These are phyloP conservation scores for Chauna torquata DNA, from an alignment of 2,113 vertebrate species.

Conservation along the genomic window DNA sequence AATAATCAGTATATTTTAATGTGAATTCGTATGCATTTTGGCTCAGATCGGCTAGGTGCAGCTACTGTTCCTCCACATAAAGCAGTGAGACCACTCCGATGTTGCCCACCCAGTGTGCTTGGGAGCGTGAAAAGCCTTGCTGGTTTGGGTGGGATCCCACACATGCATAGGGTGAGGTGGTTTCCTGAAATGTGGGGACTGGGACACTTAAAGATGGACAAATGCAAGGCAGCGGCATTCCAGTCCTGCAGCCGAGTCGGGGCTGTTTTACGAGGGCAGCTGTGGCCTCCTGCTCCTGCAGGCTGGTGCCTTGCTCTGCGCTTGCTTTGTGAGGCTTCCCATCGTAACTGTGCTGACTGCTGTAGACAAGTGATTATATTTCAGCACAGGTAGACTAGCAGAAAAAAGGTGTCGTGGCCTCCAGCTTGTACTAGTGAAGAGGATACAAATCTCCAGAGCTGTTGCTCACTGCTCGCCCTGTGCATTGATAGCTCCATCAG, in stretches of 20 bases:
- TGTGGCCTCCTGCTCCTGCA: neutral
- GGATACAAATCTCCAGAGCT: neutral
- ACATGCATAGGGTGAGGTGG: neutral
- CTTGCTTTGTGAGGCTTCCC: neutral
- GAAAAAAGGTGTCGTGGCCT: neutral
- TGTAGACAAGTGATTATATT: neutral
- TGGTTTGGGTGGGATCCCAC: neutral
- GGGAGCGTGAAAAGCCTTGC: neutral
- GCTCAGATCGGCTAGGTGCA: neutral
- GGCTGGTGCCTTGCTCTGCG: neutral
- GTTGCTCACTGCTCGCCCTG: rapidly evolving
- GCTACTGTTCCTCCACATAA: neutral
- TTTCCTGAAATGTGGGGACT: neutral
- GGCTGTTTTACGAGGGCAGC: neutral
- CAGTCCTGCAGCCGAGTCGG: neutral
- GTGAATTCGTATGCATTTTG: neutral
- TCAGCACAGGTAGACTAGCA: neutral
- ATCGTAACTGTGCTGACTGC: neutral
- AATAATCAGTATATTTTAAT: neutral
- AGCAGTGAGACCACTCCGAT: neutral
- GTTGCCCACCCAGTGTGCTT: rapidly evolving
- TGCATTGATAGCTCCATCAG: neutral
- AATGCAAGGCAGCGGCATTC: rapidly evolving
- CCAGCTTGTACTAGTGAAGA: neutral
- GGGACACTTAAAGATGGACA: neutral